A percentile compares a stretch with the other conserved stretches of the same genome.
These are phyloP conservation scores for Tyto alba DNA, from an alignment of 2,113 vertebrate species.

Conservation along the genomic window DNA sequence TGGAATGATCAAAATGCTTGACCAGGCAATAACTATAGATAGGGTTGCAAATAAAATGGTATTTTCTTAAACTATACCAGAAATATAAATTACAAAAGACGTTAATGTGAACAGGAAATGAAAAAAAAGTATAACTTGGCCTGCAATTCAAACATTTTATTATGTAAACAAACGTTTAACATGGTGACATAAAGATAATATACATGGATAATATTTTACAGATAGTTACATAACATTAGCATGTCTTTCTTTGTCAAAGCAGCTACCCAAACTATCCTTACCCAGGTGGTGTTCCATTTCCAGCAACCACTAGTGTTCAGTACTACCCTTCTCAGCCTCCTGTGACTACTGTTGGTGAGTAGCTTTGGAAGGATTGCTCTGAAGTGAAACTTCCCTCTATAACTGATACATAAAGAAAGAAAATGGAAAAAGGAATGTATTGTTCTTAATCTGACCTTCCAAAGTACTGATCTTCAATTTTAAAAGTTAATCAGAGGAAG, in stretches of 20 bases:
- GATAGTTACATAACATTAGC: neutral
- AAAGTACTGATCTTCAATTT: neutral
- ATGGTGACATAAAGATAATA: neutral
- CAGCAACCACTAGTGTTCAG: constrained; percentile 81
- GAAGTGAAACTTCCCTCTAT: neutral
- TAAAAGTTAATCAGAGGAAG: neutral
- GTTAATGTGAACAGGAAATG: neutral
- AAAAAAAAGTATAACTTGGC: neutral
- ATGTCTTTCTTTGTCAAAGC: constrained; percentile 62
- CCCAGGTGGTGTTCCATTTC: constrained; percentile 82
- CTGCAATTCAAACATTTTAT: neutral
- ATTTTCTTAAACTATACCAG: neutral
- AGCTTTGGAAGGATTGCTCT: neutral
- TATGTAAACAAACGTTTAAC: neutral
- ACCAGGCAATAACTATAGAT: neutral
- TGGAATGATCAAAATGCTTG: neutral
- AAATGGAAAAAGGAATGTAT: neutral
- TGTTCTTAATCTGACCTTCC: neutral
- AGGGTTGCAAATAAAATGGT: neutral
- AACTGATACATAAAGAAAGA: neutral
- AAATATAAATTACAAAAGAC: neutral
- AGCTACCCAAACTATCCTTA: constrained; percentile 88
- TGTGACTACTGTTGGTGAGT: constrained; percentile 90
- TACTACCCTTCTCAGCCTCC: constrained; percentile 87
- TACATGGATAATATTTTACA: neutral